Base-by-base conservation (phyloP, 2,888 invertebrate species). In the Malthinus flaveolus region DNA sequence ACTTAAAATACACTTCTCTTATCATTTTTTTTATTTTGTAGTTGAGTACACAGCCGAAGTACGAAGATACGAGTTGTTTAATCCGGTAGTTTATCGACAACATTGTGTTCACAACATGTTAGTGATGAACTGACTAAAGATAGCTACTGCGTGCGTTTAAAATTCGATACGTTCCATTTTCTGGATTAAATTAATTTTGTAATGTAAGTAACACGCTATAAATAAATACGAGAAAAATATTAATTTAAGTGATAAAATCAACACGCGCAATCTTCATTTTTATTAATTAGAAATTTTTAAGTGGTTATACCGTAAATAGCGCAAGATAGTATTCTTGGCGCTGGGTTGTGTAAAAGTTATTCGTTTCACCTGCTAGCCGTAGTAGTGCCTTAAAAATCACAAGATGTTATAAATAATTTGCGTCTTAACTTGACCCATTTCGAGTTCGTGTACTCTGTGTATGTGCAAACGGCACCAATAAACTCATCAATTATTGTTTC, bases 51-150 rank as follows among this genome's bases (percentile, higher is more conserved):
- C 56, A 56, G 56, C 56, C 56, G 39, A 50, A 46, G 15, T 51
- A 49, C 46, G 50, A 36, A 56, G 56, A 56, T 56, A 56, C 39
- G 39, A 47, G 51, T 55, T 46, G 56, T 56, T 56, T 56, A 56
- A 56, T 51, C 46, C 32, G 36, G 50, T 56, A 51, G 56, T 56
- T 48, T 56, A 45, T 56, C 56, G 56, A 10, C 31, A 34, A 13
- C 42, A 42, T 48, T 54, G 49, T 55, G 46, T 48, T 54, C 36
- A 48, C 11, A 49, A 31, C 34, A 49, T 49, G 48, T 49, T 42
- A 42, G 39, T 42, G 39, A 15, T 42, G 39, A n/a, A 15, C 39
- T 23, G 23, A 23, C 23, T 23, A 23, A 11, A 42, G 23, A 42
- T 23, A 15, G 39, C 23, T 42, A 42, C 39, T 42, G 39, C 39